Base-by-base conservation (phyloP, 2,797 vertebrate genomes). In the Mallotus villosus region DNA sequence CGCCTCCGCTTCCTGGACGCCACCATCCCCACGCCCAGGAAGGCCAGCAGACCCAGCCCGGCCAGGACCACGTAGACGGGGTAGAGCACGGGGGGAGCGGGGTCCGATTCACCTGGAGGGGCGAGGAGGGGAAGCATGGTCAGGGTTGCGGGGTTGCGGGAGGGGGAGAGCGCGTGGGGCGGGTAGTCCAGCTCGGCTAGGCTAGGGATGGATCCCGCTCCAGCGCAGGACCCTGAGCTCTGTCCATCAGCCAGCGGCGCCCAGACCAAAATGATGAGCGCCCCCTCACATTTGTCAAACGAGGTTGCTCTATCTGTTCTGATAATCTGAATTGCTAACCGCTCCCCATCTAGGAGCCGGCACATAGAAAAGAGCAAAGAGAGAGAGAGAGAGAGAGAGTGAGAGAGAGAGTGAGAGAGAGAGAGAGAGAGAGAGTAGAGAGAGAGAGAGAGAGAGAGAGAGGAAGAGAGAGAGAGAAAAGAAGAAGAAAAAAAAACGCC, bases 291-390 rank as follows among this genome's bases (percentile, higher is more conserved):
- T 78, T 86, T 74, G 85, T 73, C 84, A 92, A 94, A 91, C 92
- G 92, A 95, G 94, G 92, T 93, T 90, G 94, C 91, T 91, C 94
- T 94, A 93, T 91, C 94, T 94, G 92, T 90, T 92, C 86, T 84
- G 91, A 88, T 95, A 94, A 98, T 98, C 96, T 95, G 94, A 96
- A 94, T 95, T 95, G 95, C 96, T 96, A 98, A 97, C 94, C 93
- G 94, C 93, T 87, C 89, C 93, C 94, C 94, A 93, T 94, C 94
- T 76, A 75, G 87, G 85, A 87, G 84, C 86, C 79, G 77, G 34
- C 16, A 25, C 41, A 49, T 67, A 59, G 72, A 49, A 17, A 90
- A 85, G 88, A 87, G 86, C 87, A 83, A 73, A 74, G 74, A 63
- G 74, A 68, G 71, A 85, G 76, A 72, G 37, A 41, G 37, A 46